Conservation (phyloP, 2,888 invertebrate species). For the Caenorhabditis sulstoni region DNA sequence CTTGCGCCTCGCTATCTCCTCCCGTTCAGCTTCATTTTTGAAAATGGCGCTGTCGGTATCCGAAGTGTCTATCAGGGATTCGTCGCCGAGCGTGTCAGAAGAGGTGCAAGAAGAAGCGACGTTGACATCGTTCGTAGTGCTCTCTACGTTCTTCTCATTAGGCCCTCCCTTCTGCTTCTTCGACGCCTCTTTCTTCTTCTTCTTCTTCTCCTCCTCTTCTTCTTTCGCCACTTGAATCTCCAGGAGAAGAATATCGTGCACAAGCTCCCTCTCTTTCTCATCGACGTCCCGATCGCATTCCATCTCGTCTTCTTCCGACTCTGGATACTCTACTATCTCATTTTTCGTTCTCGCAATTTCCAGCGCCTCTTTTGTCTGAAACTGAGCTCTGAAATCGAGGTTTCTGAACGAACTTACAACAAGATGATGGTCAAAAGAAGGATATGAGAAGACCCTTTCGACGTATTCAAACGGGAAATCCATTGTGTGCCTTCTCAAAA, state of each 20-base stretch:
- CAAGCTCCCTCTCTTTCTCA: constrained; percentile 11
- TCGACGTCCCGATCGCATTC: background rate
- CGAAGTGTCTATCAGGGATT: background rate
- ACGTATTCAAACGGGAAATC: constrained; percentile 51
- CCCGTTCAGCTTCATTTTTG: background rate
- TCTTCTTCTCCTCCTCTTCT: background rate
- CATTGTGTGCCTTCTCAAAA: constrained; percentile 3
- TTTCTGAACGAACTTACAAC: constrained; percentile 11
- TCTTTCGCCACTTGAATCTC: background rate
- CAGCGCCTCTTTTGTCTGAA: constrained; percentile 9
- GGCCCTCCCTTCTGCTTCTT: too few species aligned
- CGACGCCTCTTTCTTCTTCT: too few species aligned
- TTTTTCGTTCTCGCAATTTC: background rate
- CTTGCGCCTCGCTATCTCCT: background rate
- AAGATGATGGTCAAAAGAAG: constrained; percentile 23
- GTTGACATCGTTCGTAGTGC: too few species aligned
- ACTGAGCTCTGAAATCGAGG: too few species aligned
- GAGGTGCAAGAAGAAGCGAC: constrained; percentile 10
- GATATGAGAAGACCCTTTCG: constrained; percentile 33
- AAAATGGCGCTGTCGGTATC: constrained; percentile 11
- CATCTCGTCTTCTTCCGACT: constrained; percentile 23
- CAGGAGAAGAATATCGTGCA: constrained; percentile 4
- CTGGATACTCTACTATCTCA: background rate
- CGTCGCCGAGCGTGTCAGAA: background rate
- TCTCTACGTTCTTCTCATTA: too few species aligned